phyloP scores from a whole-genome alignment of 2,888 invertebrate species.

The Gnatocerus cornutus region DNA sequence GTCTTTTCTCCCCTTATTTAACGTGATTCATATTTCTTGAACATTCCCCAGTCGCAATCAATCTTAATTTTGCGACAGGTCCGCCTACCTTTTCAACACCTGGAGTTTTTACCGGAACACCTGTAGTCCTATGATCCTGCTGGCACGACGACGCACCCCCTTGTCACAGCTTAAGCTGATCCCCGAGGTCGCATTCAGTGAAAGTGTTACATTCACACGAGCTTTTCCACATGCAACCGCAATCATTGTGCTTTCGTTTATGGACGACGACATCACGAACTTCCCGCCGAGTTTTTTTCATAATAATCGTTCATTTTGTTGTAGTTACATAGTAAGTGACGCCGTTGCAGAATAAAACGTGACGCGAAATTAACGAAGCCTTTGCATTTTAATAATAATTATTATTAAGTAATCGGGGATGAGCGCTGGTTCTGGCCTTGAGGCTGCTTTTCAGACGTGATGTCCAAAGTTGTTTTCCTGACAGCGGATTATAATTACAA shows the following conservation, averaged over 20 bases:
- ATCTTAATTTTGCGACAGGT: slow-evolving; percentile 52
- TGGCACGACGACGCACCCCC: slow-evolving; percentile 32
- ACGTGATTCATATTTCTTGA: slow-evolving; percentile 42
- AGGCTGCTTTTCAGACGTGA: slow-evolving; percentile 7
- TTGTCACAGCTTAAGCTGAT: slow-evolving; percentile 49
- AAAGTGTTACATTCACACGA: slow-evolving; percentile 51
- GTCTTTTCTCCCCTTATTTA: background rate
- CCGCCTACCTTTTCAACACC: slow-evolving; percentile 56
- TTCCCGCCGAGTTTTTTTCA: slow-evolving; percentile 30
- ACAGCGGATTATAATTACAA: slow-evolving; percentile 14
- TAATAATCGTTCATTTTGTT: slow-evolving; percentile 19
- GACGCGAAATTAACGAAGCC: slow-evolving; percentile 5
- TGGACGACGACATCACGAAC: slow-evolving; percentile 43
- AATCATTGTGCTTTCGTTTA: slow-evolving; percentile 35
- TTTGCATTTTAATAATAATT: slow-evolving; percentile 28
- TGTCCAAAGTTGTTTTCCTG: background rate
- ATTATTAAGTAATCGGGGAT: slow-evolving; percentile 22
- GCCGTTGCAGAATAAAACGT: slow-evolving; percentile 27
- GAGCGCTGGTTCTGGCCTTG: slow-evolving; percentile 18
- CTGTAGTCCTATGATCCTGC: slow-evolving; percentile 49
- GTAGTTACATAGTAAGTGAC: background rate
- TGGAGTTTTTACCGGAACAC: slow-evolving; percentile 55
- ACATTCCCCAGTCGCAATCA: slow-evolving; percentile 48
- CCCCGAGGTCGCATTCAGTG: slow-evolving; percentile 53
- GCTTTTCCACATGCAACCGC: slow-evolving; percentile 49